Percentiles rank a stretch among this genome's conserved stretches.
Conservation (phyloP, 2,113 vertebrate genomes). For the Hydrolagus affinis region DNA sequence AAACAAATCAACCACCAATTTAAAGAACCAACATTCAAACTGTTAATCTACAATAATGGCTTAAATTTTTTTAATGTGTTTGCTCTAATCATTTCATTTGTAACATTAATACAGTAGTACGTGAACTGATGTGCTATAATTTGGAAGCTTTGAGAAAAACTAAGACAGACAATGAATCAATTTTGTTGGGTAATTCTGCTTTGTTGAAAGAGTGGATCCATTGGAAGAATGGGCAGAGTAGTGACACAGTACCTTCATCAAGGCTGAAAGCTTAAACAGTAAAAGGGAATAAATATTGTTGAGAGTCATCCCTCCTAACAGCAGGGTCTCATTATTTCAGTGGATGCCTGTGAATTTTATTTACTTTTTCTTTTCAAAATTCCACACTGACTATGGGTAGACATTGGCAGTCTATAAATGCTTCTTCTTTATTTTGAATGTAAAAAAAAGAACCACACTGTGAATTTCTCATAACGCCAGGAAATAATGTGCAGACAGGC, state of each 20-base stretch:
- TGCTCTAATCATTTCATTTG: not conserved
- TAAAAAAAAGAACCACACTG: constrained; percentile 25
- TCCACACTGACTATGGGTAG: not conserved
- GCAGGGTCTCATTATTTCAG: not conserved
- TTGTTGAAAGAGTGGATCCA: not conserved
- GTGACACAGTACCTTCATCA: not conserved
- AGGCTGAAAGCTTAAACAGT: not conserved
- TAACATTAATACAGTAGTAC: not conserved
- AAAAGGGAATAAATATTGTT: too few relatives aligned
- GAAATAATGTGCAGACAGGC: constrained; percentile 2
- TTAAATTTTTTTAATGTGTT: not conserved
- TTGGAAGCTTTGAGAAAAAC: not conserved
- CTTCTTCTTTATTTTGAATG: constrained; percentile 13
- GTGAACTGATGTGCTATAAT: not conserved
- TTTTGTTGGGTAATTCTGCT: not conserved
- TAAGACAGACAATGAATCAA: not conserved
- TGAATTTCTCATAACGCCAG: constrained; percentile 20
- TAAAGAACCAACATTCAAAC: not conserved
- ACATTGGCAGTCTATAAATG: constrained; percentile 21
- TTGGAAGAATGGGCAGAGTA: not conserved
- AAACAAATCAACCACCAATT: not conserved
- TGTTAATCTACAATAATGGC: constrained; percentile 5
- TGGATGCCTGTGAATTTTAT: not conserved
- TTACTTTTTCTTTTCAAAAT: constrained; percentile 17
- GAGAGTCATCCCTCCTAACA: not conserved